These are phyloP conservation scores for Eustalomyia histrio DNA, from an alignment of 2,888 invertebrate species.

Conservation along the genomic window DNA sequence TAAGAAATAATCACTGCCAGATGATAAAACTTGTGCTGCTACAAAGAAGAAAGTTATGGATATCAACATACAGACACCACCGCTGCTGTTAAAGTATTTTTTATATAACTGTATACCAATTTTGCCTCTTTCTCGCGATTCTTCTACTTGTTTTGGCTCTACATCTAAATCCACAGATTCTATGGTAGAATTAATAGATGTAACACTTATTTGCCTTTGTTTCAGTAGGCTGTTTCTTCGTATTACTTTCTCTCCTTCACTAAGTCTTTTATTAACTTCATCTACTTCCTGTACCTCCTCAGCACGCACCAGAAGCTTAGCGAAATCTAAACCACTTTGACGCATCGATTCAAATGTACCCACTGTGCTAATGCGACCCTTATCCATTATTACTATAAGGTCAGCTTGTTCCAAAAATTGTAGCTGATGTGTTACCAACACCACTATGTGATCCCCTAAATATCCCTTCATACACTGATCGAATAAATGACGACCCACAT, in stretches of 20 bases:
- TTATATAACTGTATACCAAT: conserved; percentile 83
- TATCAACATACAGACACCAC: conserved; percentile 82
- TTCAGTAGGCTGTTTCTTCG: conserved; percentile 70
- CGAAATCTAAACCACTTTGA: conserved; percentile 88
- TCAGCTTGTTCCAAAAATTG: conserved; percentile 87
- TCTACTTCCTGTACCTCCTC: conserved; percentile 78
- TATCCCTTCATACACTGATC: conserved; percentile 81
- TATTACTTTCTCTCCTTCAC: conserved; percentile 64
- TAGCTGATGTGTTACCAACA: conserved; percentile 91
- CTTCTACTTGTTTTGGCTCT: conserved; percentile 80
- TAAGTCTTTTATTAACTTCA: conserved; percentile 54
- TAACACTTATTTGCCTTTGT: conserved; percentile 76
- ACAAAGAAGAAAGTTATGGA: conserved; percentile 83
- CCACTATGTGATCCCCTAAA: conserved; percentile 84
- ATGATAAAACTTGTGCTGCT: conserved; percentile 85
- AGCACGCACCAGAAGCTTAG: conserved; percentile 83
- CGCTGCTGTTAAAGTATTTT: conserved; percentile 86
- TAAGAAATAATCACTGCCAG: conserved; percentile 88
- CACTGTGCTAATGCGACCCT: conserved; percentile 80
- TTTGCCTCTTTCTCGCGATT: conserved; percentile 83
- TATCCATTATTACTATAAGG: conserved; percentile 78
- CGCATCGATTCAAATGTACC: conserved; percentile 86
- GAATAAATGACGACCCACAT: conserved; percentile 93
- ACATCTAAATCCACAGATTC: conserved; percentile 81
- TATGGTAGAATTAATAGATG: conserved; percentile 80